phyloP scores from a whole-genome alignment of 1,140 invertebrate genomes.

The Drosophila sp. region DNA sequence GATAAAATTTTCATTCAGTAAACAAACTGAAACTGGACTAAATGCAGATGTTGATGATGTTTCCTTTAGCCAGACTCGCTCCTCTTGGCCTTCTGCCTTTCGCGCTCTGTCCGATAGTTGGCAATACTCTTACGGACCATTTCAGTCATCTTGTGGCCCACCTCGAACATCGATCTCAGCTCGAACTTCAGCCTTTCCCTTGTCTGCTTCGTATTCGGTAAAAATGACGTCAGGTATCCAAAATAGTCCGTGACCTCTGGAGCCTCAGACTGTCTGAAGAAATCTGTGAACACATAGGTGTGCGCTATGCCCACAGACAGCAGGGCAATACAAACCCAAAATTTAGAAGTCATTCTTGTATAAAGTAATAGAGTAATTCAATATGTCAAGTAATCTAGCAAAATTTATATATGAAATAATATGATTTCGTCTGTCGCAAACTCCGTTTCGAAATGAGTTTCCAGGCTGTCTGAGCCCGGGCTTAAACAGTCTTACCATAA shows the following conservation, averaged over 20 bases:
- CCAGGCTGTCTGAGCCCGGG: constrained; percentile 19
- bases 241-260: not conserved
- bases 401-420: not conserved
- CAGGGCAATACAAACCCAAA: constrained; percentile 19
- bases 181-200: not conserved
- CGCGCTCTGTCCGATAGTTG: constrained; percentile 3
- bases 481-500: not conserved
- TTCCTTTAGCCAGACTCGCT: not conserved
- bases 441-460: constrained; percentile 4
- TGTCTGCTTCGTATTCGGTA: not conserved
- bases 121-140: not conserved
- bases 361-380: not conserved
- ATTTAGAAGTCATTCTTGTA: constrained; percentile 27
- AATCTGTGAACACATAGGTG: constrained; percentile 13
- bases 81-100: not conserved
- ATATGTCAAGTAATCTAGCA: not conserved
- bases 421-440: constrained; percentile 3
- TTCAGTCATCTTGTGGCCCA: not conserved
- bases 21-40: not conserved
- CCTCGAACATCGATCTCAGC: constrained; percentile 2
- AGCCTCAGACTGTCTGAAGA: not conserved
- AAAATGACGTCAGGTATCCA: not conserved
- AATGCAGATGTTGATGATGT: not conserved
- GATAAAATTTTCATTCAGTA: not conserved
- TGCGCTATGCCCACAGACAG: constrained; percentile 14